These are phyloP conservation scores for Belonocnema kinseyi DNA, from an alignment of 1,140 invertebrate species.

Conservation along the genomic window DNA sequence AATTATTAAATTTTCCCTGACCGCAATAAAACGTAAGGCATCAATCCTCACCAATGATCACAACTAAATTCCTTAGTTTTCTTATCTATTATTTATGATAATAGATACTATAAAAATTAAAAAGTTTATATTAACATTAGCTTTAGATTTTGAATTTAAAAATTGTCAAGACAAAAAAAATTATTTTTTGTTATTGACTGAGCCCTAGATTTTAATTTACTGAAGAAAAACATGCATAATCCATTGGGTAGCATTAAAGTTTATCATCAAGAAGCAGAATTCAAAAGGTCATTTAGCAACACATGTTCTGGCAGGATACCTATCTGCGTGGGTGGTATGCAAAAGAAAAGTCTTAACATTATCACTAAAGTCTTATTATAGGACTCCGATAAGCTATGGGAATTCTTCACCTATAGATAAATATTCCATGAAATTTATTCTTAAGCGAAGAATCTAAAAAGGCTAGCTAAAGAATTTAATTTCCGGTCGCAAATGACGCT, in stretches of 20 bases:
- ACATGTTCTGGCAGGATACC: not conserved
- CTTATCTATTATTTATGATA: too few species aligned
- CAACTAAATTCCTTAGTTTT: too few species aligned
- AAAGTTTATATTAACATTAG: not conserved
- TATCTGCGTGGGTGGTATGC: not conserved
- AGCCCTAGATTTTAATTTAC: not conserved
- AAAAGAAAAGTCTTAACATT: constrained; percentile 6
- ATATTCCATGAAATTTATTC: constrained; percentile 21
- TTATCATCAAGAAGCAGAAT: not conserved
- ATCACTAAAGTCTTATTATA: not conserved
- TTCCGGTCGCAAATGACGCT: constrained; percentile 53
- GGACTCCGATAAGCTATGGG: constrained; percentile 7
- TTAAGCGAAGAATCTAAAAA: constrained; percentile 27
- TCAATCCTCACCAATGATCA: not conserved
- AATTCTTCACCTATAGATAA: constrained; percentile 10
- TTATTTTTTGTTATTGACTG: too few species aligned
- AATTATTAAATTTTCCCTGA: too few species aligned
- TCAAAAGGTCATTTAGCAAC: constrained; percentile 7
- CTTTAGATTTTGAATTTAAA: not conserved
- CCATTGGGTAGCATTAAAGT: constrained; percentile 7
- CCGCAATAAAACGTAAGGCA: too few species aligned
- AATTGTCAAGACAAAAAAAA: too few species aligned
- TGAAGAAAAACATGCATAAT: not conserved
- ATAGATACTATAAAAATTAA: not conserved
- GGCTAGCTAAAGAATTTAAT: constrained; percentile 56